phyloP scores from a whole-genome alignment of 2,113 vertebrate genomes.

The Dromas ardeola region DNA sequence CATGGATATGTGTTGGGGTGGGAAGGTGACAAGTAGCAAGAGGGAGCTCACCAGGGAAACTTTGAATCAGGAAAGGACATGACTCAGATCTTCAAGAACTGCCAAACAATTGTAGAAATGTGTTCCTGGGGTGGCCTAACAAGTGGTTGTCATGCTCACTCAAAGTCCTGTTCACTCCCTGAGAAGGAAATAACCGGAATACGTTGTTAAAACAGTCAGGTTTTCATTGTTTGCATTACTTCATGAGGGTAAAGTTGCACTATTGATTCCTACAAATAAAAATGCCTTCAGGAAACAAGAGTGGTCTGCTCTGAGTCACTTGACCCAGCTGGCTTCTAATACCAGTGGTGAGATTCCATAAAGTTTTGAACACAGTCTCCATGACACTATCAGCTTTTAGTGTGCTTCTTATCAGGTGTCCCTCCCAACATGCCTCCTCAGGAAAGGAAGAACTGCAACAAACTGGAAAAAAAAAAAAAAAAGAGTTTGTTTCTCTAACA shows the following conservation, averaged over 20 bases:
- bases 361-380: neutral
- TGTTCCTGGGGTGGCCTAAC: neutral
- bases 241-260: neutral
- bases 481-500: neutral
- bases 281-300: neutral
- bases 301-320: fast-evolving
- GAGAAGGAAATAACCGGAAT: neutral
- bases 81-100: neutral
- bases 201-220: neutral
- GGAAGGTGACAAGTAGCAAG: neutral
- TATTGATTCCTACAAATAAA: neutral
- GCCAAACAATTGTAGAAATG: neutral
- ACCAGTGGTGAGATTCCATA: neutral
- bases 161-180: neutral
- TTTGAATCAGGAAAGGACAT: neutral
- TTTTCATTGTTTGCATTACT: neutral
- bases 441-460: neutral
- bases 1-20: neutral
- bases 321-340: neutral
- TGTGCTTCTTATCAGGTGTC: neutral
- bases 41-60: neutral
- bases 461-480: neutral
- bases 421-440: neutral
- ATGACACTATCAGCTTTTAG: neutral
- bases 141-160: neutral